Conservation (phyloP, 2,797 vertebrate species). For the Xiphorhynchus erythropygius region DNA sequence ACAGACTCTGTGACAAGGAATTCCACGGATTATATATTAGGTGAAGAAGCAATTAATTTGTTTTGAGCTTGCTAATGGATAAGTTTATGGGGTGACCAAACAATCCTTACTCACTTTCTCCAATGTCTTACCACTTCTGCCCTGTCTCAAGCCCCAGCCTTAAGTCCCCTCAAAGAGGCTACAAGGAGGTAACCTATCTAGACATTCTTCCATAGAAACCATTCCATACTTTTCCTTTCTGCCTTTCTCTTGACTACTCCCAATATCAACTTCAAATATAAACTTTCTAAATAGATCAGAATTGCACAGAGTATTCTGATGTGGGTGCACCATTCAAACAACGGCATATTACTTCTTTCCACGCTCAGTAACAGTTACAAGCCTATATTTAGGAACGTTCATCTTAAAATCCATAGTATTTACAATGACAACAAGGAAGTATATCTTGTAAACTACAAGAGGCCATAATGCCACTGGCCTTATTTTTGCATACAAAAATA, state of each 20-base stretch:
- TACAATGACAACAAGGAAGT: not conserved
- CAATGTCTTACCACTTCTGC: not conserved
- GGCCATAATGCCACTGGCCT: not conserved
- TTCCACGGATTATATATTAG: not conserved
- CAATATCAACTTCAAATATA: not conserved
- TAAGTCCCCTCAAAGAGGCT: not conserved
- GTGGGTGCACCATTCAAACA: not conserved
- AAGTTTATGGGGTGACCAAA: not conserved
- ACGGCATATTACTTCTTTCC: not conserved
- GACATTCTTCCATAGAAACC: not conserved
- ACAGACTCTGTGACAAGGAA: not conserved
- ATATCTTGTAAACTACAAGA: not conserved
- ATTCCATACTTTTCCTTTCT: not conserved
- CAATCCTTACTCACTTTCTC: not conserved
- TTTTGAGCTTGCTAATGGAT: not conserved
- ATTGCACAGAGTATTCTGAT: not conserved
- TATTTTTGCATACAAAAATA: not conserved
- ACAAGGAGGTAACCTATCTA: not conserved
- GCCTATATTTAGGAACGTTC: not conserved
- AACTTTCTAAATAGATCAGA: not conserved
- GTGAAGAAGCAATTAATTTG: not conserved
- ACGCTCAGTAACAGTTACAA: not conserved
- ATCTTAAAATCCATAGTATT: not conserved
- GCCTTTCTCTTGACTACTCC: not conserved
- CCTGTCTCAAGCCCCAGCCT: not conserved